These are phyloP conservation scores for Anagyrus pseudococci DNA, from an alignment of 2,888 invertebrate species.

Conservation along the genomic window DNA sequence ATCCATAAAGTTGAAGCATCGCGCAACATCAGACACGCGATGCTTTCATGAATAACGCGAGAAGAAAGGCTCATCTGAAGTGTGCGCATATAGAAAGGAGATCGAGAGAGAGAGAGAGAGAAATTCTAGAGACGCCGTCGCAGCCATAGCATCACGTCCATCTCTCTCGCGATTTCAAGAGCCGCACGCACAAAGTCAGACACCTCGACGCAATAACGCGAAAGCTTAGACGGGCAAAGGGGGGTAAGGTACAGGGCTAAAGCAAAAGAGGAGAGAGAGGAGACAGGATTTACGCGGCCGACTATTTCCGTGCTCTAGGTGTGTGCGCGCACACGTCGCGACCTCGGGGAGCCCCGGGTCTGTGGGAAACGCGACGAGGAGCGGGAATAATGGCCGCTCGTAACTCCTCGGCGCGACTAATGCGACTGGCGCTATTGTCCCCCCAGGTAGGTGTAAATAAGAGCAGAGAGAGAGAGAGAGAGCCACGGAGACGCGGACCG, in stretches of 20 bases:
- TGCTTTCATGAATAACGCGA: slow-evolving; percentile 19
- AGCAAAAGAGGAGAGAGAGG: neutral
- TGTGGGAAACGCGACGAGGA: slow-evolving; percentile 35
- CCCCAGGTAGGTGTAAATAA: slow-evolving; percentile 41
- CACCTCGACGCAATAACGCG: no score
- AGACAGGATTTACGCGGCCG: slow-evolving; percentile 29
- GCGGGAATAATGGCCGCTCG: slow-evolving; percentile 39
- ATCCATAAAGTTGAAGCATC: slow-evolving; percentile 32
- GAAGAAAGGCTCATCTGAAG: no score
- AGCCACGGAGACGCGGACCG: slow-evolving; percentile 4
- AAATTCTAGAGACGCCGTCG: slow-evolving; percentile 4
- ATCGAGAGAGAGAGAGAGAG: neutral
- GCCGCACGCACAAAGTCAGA: no score
- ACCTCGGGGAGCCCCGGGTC: no score
- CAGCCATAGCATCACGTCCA: no score
- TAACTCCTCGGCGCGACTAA: slow-evolving; percentile 43
- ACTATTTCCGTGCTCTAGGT: slow-evolving; percentile 26
- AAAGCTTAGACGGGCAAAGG: neutral
- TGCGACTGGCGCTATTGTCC: slow-evolving; percentile 39
- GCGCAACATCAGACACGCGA: slow-evolving; percentile 15
- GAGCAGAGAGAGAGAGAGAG: no score
- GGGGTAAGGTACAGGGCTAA: no score
- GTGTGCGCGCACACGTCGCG: neutral
- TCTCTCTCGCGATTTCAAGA: no score
- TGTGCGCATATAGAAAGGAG: neutral